Evolutionary conservation across 2,888 invertebrate genomes (phyloP).

Genomic region (Trichopoda pennipes): DNA sequence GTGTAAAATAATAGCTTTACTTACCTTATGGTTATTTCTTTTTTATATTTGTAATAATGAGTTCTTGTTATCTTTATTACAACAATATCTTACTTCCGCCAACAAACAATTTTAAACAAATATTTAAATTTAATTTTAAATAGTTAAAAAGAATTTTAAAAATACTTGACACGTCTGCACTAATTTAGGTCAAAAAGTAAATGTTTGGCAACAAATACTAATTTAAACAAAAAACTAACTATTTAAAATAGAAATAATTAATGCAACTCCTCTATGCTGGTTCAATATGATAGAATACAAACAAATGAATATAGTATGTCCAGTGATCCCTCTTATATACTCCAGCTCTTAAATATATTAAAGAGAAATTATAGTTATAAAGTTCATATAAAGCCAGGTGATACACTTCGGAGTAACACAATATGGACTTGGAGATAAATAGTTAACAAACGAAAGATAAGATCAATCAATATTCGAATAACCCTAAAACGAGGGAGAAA

Average conservation of each 20-base stretch:
- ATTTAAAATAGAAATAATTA: slow-evolving; percentile 37
- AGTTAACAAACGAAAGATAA: slow-evolving; percentile 70
- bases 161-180: slow-evolving; percentile 58
- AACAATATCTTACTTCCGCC: slow-evolving; percentile 55
- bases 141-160: slow-evolving; percentile 37
- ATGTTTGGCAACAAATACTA: slow-evolving; percentile 19
- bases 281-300: slow-evolving; percentile 50
- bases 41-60: slow-evolving; percentile 36
- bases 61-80: slow-evolving; percentile 55
- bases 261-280: slow-evolving; percentile 74
- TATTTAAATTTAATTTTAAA: slow-evolving; percentile 52
- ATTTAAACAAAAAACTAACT: slow-evolving; percentile 12
- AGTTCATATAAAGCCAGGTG: slow-evolving; percentile 52
- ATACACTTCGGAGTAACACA: slow-evolving; percentile 35
- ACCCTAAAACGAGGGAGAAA: slow-evolving; percentile 60
- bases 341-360: slow-evolving; percentile 42
- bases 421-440: slow-evolving; percentile 45
- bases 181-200: slow-evolving; percentile 56
- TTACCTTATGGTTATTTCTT: slow-evolving; percentile 55
- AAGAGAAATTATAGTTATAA: slow-evolving; percentile 9
- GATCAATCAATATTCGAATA: slow-evolving; percentile 75
- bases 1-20: slow-evolving; percentile 21
- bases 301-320: slow-evolving; percentile 75
- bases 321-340: slow-evolving; percentile 76
- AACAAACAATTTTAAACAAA: slow-evolving; percentile 52